Conservation (phyloP, 2,888 invertebrate genomes). For the Laothoe populi region DNA sequence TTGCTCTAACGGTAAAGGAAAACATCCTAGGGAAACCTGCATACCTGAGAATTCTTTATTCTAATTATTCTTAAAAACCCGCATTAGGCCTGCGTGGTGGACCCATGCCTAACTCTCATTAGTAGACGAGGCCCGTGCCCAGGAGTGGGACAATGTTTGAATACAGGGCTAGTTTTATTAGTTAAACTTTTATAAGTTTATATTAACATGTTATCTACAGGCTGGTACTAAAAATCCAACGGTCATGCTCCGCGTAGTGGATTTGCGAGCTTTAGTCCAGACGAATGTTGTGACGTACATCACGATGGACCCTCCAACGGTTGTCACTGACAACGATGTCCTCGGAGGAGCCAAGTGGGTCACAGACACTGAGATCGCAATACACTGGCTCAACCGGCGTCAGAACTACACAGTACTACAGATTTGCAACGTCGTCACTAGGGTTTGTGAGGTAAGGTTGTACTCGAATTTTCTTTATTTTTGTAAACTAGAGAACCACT, state of each 20-base stretch:
- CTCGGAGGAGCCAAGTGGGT: conserved; percentile 91
- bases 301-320: conserved; percentile 74
- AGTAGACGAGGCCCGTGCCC: too few species aligned
- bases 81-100: too few species aligned
- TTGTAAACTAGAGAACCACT: too few species aligned
- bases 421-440: conserved; percentile 78
- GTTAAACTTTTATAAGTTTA: too few species aligned
- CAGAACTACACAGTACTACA: conserved; percentile 89
- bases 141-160: too few species aligned
- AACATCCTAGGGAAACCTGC: too few species aligned
- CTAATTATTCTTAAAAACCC: too few species aligned
- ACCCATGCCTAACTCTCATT: too few species aligned
- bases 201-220: conserved; percentile 67
- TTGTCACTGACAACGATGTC: conserved; percentile 86
- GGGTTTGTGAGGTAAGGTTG: conserved; percentile 58
- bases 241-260: conserved; percentile 87
- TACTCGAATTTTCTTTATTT: not conserved
- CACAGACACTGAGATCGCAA: conserved; percentile 86
- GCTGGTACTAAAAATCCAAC: conserved; percentile 90
- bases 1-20: too few species aligned
- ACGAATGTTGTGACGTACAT: conserved; percentile 50
- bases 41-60: too few species aligned
- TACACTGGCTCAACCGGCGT: conserved; percentile 93
- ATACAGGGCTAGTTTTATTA: too few species aligned
- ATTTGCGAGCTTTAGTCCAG: conserved; percentile 65